Evolutionary conservation across 2,113 vertebrate genomes (phyloP).

Genomic region (Perca flavescens): DNA sequence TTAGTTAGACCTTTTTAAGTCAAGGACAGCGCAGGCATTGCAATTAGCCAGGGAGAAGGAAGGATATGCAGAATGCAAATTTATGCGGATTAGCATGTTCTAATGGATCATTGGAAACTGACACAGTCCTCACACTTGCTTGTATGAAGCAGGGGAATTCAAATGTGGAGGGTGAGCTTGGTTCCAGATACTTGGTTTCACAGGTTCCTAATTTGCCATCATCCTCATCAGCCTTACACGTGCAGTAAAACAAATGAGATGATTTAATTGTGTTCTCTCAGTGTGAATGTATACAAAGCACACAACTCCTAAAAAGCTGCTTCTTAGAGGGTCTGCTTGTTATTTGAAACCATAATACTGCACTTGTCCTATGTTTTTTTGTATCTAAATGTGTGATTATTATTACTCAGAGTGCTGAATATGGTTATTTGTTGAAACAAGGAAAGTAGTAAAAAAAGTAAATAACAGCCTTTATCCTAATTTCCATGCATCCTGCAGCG

Average conservation of each 20-base stretch:
- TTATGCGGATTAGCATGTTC: slow-evolving; percentile 73
- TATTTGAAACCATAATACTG: slow-evolving; percentile 32
- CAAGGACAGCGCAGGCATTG: slow-evolving; percentile 74
- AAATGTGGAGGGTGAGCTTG: slow-evolving; percentile 43
- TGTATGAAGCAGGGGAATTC: slow-evolving; percentile 41
- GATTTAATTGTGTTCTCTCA: slow-evolving; percentile 17
- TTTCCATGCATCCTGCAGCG: slow-evolving; percentile 58
- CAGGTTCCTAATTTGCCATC: slow-evolving; percentile 61
- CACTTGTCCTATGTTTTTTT: slow-evolving; percentile 1
- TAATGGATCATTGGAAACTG: slow-evolving; percentile 68
- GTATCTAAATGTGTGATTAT: slow-evolving; percentile 25
- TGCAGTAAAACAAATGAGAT: slow-evolving; percentile 21
- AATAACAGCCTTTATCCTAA: slow-evolving; percentile 37
- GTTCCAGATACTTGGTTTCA: slow-evolving; percentile 57
- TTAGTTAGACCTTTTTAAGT: slow-evolving; percentile 76
- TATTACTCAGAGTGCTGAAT: slow-evolving; percentile 26
- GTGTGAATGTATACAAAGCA: background rate
- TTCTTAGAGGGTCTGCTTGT: slow-evolving; percentile 10
- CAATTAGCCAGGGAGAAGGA: slow-evolving; percentile 73
- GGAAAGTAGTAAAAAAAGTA: slow-evolving; percentile 13
- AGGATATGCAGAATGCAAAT: slow-evolving; percentile 76
- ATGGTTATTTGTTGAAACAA: slow-evolving; percentile 39
- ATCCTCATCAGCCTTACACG: slow-evolving; percentile 22
- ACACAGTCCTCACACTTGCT: slow-evolving; percentile 38
- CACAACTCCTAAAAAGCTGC: background rate